Evolutionary conservation across 1,140 invertebrate species (phyloP).

Genomic region (Archivesica marissinica): DNA sequence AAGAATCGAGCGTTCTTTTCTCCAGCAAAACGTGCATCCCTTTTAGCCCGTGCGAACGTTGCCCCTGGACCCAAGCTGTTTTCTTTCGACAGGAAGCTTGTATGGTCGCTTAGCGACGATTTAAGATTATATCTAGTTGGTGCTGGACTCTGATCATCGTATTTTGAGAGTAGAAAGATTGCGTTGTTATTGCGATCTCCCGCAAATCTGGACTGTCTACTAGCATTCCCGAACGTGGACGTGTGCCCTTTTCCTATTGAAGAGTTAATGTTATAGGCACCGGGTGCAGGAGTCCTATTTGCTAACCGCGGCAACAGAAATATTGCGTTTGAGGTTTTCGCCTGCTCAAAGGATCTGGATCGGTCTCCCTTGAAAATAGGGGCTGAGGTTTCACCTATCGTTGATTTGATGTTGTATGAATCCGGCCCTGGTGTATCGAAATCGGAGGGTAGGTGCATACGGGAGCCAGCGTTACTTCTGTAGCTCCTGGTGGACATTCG

Average conservation of each 20-base stretch:
- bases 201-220: constrained; percentile 41
- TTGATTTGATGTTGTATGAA: constrained; percentile 64
- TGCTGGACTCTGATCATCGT: constrained; percentile 48
- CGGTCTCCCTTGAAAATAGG: constrained; percentile 65
- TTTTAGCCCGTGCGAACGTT: constrained; percentile 42
- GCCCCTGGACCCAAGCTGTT: constrained; percentile 44
- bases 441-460: constrained; percentile 46
- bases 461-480: constrained; percentile 47
- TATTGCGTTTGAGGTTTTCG: constrained; percentile 67
- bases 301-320: constrained; percentile 65
- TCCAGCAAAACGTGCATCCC: constrained; percentile 53
- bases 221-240: constrained; percentile 44
- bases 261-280: constrained; percentile 59
- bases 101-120: constrained; percentile 38
- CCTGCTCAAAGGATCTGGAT: constrained; percentile 60
- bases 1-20: constrained; percentile 51
- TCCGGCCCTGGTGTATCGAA: constrained; percentile 67
- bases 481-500: constrained; percentile 33
- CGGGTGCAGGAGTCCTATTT: constrained; percentile 65
- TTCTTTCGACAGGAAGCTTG: constrained; percentile 13
- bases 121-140: constrained; percentile 57
- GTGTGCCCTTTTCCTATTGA: constrained; percentile 50
- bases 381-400: constrained; percentile 58
- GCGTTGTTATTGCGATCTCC: constrained; percentile 60
- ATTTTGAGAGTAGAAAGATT: constrained; percentile 44